Percentiles rank a stretch among this genome's conserved stretches.
These are phyloP conservation scores for Podargus strigoides DNA, from an alignment of 2,797 vertebrate genomes.

Conservation along the genomic window DNA sequence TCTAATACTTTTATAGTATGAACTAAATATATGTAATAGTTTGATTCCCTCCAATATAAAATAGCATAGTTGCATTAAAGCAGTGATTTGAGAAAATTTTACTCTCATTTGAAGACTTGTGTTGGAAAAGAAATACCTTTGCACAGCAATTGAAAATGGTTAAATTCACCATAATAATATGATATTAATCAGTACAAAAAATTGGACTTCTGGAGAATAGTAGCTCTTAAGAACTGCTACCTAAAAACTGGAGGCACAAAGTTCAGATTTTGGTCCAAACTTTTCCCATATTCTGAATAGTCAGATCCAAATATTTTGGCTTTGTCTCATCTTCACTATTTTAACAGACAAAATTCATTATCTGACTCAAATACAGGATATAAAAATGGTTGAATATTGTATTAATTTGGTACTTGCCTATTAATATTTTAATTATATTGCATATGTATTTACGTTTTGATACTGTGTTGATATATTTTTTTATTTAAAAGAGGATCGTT, in stretches of 20 bases:
- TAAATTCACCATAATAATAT: neutral
- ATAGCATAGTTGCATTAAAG: neutral
- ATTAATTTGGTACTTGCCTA: neutral
- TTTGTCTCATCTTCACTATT: neutral
- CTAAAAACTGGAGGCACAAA: neutral
- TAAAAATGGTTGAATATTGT: neutral
- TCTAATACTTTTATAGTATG: neutral
- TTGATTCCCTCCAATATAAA: neutral
- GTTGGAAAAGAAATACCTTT: neutral
- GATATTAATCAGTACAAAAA: neutral
- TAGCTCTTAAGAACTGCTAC: neutral
- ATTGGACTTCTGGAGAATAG: accelerated
- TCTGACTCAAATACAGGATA: neutral
- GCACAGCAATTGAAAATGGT: neutral
- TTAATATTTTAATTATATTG: neutral
- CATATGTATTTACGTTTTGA: neutral
- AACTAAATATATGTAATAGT: neutral
- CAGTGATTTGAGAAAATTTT: neutral
- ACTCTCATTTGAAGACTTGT: neutral
- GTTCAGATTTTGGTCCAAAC: neutral
- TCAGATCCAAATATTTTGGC: neutral
- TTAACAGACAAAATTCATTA: neutral
- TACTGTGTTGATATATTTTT: neutral
- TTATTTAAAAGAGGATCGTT: neutral
- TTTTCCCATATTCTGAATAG: neutral